These are phyloP conservation scores for Podocnemis expansa DNA, from an alignment of 2,113 vertebrate genomes.

Conservation along the genomic window DNA sequence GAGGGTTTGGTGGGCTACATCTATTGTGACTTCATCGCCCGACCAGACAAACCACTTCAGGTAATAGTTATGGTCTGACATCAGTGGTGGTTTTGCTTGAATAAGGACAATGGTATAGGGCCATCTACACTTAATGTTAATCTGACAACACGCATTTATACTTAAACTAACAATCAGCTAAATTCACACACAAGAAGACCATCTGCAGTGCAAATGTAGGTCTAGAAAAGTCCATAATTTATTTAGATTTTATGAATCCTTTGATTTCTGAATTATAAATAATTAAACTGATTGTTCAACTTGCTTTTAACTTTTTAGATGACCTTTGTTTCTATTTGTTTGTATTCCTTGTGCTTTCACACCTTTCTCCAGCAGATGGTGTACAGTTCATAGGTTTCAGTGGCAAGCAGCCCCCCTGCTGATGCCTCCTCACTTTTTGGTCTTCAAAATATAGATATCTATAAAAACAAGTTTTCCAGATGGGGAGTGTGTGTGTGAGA, in stretches of 20 bases:
- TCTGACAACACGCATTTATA: not conserved
- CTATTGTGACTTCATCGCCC: slow-evolving; percentile 97
- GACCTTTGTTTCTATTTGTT: too few relatives aligned
- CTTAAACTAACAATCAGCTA: not conserved
- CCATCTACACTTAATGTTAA: fast-evolving
- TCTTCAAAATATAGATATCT: too few relatives aligned
- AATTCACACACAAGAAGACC: not conserved
- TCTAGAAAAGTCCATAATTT: not conserved
- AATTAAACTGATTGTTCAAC: not conserved
- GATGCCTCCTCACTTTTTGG: too few relatives aligned
- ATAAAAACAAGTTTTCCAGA: too few relatives aligned
- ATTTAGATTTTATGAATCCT: not conserved
- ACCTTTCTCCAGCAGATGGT: too few relatives aligned
- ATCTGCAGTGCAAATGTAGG: not conserved
- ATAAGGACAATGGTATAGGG: not conserved
- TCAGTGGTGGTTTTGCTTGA: not conserved
- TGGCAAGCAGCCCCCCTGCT: too few relatives aligned
- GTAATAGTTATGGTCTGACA: slow-evolving; percentile 68
- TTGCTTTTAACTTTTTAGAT: not conserved
- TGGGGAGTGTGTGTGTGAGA: too few relatives aligned
- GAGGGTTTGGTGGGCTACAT: slow-evolving; percentile 95
- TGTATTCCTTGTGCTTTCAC: too few relatives aligned
- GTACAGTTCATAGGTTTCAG: too few relatives aligned
- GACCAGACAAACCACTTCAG: slow-evolving; percentile 94
- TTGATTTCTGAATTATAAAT: not conserved